Percentiles rank a stretch among this genome's conserved stretches.
Evolutionary conservation across 2,113 vertebrate species (phyloP).

Genomic region (Semnornis frantzii): DNA sequence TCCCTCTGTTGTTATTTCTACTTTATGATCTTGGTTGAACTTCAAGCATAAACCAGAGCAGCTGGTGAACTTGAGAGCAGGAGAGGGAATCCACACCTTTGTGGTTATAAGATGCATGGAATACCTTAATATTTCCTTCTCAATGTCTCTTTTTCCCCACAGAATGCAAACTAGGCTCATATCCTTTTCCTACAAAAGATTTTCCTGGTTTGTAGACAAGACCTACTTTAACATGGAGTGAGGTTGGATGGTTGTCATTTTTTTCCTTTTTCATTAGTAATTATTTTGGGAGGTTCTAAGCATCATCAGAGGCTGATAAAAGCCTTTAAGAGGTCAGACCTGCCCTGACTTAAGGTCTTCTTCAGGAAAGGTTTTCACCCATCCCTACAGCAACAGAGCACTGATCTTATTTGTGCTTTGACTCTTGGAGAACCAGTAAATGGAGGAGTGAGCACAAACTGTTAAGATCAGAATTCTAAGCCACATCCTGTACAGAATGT

Average conservation of each 20-base stretch:
- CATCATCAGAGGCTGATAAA: not conserved
- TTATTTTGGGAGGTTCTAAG: not conserved
- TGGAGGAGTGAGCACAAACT: not conserved
- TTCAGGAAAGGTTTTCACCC: not conserved
- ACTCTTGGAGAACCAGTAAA: not conserved
- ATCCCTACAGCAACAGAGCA: not conserved
- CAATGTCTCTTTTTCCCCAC: not conserved
- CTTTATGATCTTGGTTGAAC: not conserved
- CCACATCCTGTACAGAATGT: rapidly evolving
- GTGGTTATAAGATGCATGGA: not conserved
- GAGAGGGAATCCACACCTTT: not conserved
- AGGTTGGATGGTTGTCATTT: no score
- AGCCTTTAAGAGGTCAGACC: not conserved
- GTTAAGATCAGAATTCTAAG: not conserved
- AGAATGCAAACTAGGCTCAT: not conserved
- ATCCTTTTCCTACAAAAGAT: not conserved
- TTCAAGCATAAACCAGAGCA: not conserved
- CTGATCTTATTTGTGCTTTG: not conserved
- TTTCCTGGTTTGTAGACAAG: not conserved
- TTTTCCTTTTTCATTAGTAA: not conserved
- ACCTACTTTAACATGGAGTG: not conserved
- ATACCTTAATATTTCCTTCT: not conserved
- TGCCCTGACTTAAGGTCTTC: not conserved
- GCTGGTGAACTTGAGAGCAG: not conserved
- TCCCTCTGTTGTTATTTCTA: not conserved